Evolutionary conservation across 2,888 invertebrate species (phyloP), one percentile per base, ranked within the genome.

Genomic region (Drosophila borealis): DNA sequence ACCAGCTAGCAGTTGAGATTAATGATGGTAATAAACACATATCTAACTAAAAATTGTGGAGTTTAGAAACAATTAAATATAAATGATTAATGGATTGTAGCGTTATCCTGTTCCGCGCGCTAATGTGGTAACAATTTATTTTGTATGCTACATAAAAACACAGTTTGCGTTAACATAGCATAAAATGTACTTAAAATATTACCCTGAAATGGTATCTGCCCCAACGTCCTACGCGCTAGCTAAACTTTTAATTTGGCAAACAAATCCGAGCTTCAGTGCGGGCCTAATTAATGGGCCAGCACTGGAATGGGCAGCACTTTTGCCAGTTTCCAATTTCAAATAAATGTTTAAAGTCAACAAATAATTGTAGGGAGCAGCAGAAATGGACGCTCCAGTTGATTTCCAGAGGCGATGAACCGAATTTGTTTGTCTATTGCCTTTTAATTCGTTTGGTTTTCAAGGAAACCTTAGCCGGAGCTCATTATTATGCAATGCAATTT

Each of bases 221-320:
- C 3, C 3, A 9, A 39, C 9, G 9, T 39, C 3, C 9, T 3
- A 14, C 14, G 11, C 4, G 25, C 9, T 9, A 44, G 34, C 14
- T 45, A 4, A 37, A 36, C 36, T 37, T 36, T 45, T 55, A 45
- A 50, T 67, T 67, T 69, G 59, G 53, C 62, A 56, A 53, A 60
- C 56, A 61, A 57, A 55, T 39, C 62, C 48, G 50, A 60, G 51
- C 57, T 68, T 62, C 69, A 41, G 55, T 29, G 60, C 46, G 46
- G 55, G 63, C 50, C 54, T 80, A 75, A 84, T 81, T 81, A 84
- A 80, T 81, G 70, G 56, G 8, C 74, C 59, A 60, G 69, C 71
- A 67, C 29, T 74, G 57, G 71, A 70, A 19, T 36, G n/a, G 34
- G 4, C 9, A 13, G 17, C 11, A 42, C 3, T 64, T 74, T 76